These are phyloP conservation scores for Thalassophryne amazonica DNA, from an alignment of 2,797 vertebrate species.

Conservation along the genomic window DNA sequence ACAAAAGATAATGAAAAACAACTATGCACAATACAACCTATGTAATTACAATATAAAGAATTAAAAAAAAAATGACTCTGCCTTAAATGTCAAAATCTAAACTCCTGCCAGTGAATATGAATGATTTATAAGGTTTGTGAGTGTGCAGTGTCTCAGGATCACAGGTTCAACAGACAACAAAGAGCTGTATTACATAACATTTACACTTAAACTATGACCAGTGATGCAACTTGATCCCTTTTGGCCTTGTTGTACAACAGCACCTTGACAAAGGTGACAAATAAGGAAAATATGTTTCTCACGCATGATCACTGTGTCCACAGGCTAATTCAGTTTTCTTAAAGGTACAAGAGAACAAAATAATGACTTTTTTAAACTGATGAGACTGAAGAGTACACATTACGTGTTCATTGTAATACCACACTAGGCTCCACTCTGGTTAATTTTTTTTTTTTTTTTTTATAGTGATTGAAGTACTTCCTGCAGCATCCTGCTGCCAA, in stretches of 20 bases:
- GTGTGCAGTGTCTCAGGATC: background rate
- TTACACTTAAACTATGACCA: background rate
- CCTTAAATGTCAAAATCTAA: background rate
- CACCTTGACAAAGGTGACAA: conserved; percentile 9
- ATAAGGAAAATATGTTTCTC: conserved; percentile 5
- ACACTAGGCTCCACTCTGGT: too few relatives aligned
- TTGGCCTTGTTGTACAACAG: background rate
- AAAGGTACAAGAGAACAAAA: background rate
- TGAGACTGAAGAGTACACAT: too few relatives aligned
- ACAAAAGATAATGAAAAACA: too few relatives aligned
- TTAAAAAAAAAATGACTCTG: background rate
- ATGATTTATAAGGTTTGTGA: conserved; percentile 6
- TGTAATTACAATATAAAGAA: background rate
- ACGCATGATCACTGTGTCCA: conserved; percentile 1
- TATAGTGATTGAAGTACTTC: too few relatives aligned
- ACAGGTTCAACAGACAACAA: conserved; percentile 8
- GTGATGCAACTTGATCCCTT: background rate
- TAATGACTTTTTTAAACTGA: too few relatives aligned
- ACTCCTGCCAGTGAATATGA: conserved; percentile 1
- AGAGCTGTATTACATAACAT: conserved; percentile 5
- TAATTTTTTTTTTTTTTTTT: too few relatives aligned
- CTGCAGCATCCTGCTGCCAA: too few relatives aligned
- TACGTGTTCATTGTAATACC: conserved; percentile 17
- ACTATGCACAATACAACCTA: too few relatives aligned
- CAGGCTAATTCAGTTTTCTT: background rate